Base-by-base conservation (phyloP, 2,888 invertebrate genomes). In the Tubulanus polymorphus region DNA sequence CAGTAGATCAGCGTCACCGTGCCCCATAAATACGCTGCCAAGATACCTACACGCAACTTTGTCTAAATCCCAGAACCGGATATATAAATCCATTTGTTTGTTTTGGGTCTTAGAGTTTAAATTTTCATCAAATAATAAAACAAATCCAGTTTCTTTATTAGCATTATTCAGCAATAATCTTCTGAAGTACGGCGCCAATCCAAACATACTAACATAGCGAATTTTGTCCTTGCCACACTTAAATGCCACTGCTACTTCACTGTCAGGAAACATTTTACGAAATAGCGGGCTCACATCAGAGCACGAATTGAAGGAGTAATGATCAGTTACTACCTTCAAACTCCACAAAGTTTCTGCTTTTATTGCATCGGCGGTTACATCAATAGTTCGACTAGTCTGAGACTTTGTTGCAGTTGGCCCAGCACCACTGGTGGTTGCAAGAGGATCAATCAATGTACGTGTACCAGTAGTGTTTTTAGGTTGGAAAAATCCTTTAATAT, bases 291-390 rank as follows among this genome's bases (percentile, higher is more conserved):
- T 46, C 28, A 59, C 25, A 1, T 53, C 29, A n/a, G 25, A 25
- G 26, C 25, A 57, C 10, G 28, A 45, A 23, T 52, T 37, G 20
- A 41, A 57, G 18, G 50, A 59, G 28, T 30, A 45, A 2, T 50
- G 61, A 10, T 12, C 32, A 23, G 45, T 23, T 12, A 59, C 51
- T 23, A 47, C 18, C 18, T 59, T 57, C 2, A 62, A 18, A 3
- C 35, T 50, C 54, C 59, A 58, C 20, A 62, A 37, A 15, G 57
- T 41, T 30, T 62, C 61, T 8, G 59, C 61, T 27, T 37, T 62
- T 20, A 49, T 20, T 5, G 18, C 29, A 6, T 49, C 20, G 26
- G 18, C 18, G 29, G n/a, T n/a, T n/a, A n/a, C n/a, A n/a, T n/a
- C n/a, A n/a, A n/a, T n/a, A n/a, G n/a, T n/a, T n/a, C n/a, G n/a